Conservation (phyloP, 2,888 invertebrate species). For the Phytoseiulus persimilis region DNA sequence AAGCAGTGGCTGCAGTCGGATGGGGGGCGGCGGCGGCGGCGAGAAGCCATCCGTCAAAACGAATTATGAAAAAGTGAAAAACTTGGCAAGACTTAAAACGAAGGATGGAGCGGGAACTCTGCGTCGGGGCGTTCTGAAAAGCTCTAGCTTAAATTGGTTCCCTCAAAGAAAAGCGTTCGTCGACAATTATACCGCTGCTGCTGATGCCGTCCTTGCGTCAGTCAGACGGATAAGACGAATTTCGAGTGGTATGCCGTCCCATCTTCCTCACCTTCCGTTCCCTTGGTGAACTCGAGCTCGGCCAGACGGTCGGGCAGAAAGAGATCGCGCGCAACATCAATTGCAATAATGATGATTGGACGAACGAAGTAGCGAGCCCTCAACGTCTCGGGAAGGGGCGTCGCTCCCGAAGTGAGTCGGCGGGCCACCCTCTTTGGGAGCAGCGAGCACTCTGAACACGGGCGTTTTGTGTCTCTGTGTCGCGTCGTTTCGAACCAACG, state of each 20-base stretch:
- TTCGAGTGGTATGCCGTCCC: background rate
- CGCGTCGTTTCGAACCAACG: background rate
- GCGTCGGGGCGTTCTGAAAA: background rate
- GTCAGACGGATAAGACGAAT: background rate
- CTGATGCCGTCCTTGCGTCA: background rate
- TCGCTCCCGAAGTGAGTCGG: background rate
- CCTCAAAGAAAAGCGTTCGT: background rate
- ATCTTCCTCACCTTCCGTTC: background rate
- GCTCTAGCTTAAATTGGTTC: background rate
- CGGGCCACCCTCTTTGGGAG: background rate
- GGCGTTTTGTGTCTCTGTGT: background rate
- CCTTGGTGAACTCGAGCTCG: background rate
- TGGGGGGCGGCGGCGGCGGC: background rate
- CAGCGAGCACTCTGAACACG: background rate
- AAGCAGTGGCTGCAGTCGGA: background rate
- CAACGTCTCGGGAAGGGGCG: background rate
- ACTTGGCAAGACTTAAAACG: background rate
- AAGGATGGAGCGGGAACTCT: background rate
- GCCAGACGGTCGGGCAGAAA: background rate
- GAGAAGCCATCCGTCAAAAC: background rate
- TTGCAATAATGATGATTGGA: background rate
- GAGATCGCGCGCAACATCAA: background rate
- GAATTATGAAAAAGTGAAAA: background rate
- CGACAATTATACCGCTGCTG: conserved; percentile 9
- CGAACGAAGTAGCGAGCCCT: background rate